phyloP scores from a whole-genome alignment of 2,888 invertebrate genomes.

The Sturmia bella region DNA sequence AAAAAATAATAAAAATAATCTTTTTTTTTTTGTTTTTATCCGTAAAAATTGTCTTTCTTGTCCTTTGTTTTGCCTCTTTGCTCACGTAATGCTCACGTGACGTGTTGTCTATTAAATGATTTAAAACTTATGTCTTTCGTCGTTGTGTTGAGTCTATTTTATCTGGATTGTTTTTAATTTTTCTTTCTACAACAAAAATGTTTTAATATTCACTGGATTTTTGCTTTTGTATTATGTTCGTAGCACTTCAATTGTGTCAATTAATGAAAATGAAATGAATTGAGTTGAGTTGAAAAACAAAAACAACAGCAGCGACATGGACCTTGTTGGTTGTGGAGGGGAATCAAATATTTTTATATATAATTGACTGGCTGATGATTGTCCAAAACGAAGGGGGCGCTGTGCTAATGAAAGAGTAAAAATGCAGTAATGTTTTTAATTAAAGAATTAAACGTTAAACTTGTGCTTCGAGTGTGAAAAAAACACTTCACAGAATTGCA shows the following conservation, averaged over 20 bases:
- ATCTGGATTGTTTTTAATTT: constrained; percentile 57
- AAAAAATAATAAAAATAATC: constrained; percentile 20
- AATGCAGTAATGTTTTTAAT: constrained; percentile 14
- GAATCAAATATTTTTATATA: constrained; percentile 14
- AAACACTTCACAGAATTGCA: no score
- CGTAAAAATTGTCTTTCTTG: constrained; percentile 25
- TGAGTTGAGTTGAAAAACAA: no score
- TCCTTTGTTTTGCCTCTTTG: constrained; percentile 32
- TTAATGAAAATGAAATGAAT: constrained; percentile 56
- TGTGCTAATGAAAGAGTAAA: background rate
- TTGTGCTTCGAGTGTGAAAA: background rate
- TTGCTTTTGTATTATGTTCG: constrained; percentile 67
- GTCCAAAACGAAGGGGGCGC: background rate
- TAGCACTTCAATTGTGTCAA: constrained; percentile 46
- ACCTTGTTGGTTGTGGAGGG: constrained; percentile 5
- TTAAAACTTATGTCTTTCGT: constrained; percentile 52
- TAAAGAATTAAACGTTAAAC: constrained; percentile 5
- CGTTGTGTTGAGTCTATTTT: constrained; percentile 67
- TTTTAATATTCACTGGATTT: constrained; percentile 64
- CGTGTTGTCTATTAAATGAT: constrained; percentile 66
- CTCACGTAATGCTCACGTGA: constrained; percentile 75
- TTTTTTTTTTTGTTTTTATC: constrained; percentile 52
- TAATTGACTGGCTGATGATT: background rate
- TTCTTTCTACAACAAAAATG: constrained; percentile 68
- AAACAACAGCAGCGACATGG: constrained; percentile 28